Percentiles rank a stretch among this genome's conserved stretches.
Conservation (phyloP, 2,888 invertebrate species). For the Rhabditophanes sp. region DNA sequence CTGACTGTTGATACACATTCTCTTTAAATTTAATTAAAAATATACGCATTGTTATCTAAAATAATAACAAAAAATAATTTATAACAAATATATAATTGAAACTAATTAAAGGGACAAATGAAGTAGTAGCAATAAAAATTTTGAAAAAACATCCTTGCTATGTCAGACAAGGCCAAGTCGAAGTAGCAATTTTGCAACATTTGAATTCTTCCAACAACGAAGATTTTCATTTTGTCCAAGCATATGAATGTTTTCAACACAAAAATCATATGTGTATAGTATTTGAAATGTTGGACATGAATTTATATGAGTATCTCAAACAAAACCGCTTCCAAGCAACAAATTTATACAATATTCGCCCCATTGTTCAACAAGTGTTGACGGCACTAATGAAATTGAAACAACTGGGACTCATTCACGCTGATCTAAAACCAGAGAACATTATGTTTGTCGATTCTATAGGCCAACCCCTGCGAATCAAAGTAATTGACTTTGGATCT, state of each 20-base stretch:
- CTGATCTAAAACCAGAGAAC: constrained; percentile 97
- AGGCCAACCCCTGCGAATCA: constrained; percentile 91
- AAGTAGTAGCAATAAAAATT: constrained; percentile 99
- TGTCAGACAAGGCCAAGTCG: constrained; percentile 98
- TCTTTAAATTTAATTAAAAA: no score
- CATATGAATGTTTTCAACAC: constrained; percentile 83
- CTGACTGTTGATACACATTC: no score
- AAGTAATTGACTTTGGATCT: constrained; percentile 98
- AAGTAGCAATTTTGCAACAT: constrained; percentile 57
- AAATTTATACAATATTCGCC: constrained; percentile 91
- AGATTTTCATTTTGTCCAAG: constrained; percentile 98
- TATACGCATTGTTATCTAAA: no score
- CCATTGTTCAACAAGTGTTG: constrained; percentile 91
- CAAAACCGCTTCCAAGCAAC: constrained; percentile 98
- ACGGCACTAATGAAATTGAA: constrained; percentile 61
- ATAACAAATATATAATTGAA: no score
- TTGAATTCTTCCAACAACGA: constrained; percentile 83
- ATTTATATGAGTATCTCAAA: constrained; percentile 97
- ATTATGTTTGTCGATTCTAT: constrained; percentile 98
- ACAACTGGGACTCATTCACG: constrained; percentile 97
- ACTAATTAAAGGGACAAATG: constrained; percentile 98
- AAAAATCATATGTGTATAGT: constrained; percentile 26
- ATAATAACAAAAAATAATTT: no score
- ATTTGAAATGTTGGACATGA: constrained; percentile 93
- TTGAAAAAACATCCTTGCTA: constrained; percentile 99